Conservation (phyloP, 2,113 vertebrate genomes). For the Camelus dromedarius region DNA sequence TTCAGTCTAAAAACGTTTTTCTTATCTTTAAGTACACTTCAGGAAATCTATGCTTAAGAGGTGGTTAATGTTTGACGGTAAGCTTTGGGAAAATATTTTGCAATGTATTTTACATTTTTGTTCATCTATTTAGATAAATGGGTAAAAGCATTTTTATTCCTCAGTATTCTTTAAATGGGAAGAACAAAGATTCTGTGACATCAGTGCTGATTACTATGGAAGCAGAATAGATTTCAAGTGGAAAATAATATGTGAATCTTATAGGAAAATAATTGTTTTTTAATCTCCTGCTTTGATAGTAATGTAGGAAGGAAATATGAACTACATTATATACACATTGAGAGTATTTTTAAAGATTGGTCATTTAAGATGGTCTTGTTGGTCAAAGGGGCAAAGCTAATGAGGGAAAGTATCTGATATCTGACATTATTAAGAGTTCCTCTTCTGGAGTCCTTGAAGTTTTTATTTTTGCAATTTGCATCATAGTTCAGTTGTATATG, state of each 20-base stretch:
- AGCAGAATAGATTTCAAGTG: constrained; percentile 65
- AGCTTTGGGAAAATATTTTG: constrained; percentile 35
- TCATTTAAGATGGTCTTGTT: constrained; percentile 36
- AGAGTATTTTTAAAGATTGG: neutral
- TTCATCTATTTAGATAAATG: constrained; percentile 58
- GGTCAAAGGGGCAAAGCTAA: neutral
- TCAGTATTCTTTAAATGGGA: constrained; percentile 65
- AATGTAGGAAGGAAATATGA: constrained; percentile 39
- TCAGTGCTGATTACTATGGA: constrained; percentile 73
- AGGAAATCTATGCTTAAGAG: constrained; percentile 39
- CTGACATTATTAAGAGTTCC: neutral
- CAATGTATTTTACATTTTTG: constrained; percentile 61
- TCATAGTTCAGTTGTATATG: neutral
- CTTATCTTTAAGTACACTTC: neutral
- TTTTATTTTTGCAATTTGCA: constrained; percentile 42
- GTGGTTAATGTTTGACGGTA: constrained; percentile 43
- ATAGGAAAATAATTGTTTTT: constrained; percentile 60
- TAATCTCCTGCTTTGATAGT: constrained; percentile 48
- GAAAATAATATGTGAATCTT: constrained; percentile 70
- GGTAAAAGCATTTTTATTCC: constrained; percentile 61
- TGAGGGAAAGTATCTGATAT: neutral
- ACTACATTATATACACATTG: neutral
- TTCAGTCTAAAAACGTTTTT: neutral
- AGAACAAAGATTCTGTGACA: constrained; percentile 62
- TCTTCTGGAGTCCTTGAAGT: neutral